Base-by-base conservation (phyloP, 2,888 invertebrate genomes). In the Rhynchonema sp. region DNA sequence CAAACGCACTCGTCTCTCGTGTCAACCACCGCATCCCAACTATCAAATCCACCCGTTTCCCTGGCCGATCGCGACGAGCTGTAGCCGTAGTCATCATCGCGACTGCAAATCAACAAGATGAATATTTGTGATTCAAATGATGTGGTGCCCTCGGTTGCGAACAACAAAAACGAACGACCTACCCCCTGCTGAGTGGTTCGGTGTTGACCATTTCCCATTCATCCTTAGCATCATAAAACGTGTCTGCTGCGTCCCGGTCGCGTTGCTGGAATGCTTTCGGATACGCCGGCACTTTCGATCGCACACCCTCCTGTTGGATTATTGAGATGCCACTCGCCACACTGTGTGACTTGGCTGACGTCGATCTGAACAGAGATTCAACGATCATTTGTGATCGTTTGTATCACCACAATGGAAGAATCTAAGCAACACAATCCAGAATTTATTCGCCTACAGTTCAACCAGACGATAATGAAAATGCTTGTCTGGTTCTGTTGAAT, bases 311-410 rank as follows among this genome's bases (percentile, higher is more conserved):
- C 77, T 92, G 92, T 72, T 87, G 84, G 70, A 96, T 88, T 27
- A 81, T 81, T 71, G 85, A 83, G 90, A 94, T 92, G 74, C 89
- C 91, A 60, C 82, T 83, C 59, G 87, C 73, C 20, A 88, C 89
- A 20, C 90, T 90, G 78, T 89, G 89, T 29, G 61, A 25, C 26
- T 9, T 22, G 22, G 54, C 54, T n/a, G n/a, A n/a, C 13, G 38
- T 20, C 38, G 13, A 9, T 13, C 38, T 20, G 38, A 20, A 9
- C 13, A 9, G 13, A 20, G 13, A 9, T 9, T 20, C 38, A 9
- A 38, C 38, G 38, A n/a, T n/a, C n/a, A n/a, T n/a, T n/a, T n/a
- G n/a, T n/a, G 13, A 17, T 46, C 13, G 22, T 46, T 46, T 22
- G 46, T 22, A 13, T 13, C 46, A 17, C 13, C 46, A 46, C 46